phyloP scores from a whole-genome alignment of 1,140 invertebrate genomes.

The Drosophila setifemur region DNA sequence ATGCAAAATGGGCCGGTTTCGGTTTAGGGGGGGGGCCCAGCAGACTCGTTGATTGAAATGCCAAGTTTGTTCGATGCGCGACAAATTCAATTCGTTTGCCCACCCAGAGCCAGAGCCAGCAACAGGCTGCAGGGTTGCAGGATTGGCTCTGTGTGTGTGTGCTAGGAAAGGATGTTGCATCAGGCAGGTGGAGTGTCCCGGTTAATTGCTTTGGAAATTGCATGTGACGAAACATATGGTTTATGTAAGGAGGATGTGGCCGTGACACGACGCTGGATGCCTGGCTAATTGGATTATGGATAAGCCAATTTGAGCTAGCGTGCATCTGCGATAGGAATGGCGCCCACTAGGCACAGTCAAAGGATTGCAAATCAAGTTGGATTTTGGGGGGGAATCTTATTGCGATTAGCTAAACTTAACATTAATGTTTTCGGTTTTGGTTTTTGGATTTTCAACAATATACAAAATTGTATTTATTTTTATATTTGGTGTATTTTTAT shows the following conservation, averaged over 20 bases:
- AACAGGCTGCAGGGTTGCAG: constrained; percentile 49
- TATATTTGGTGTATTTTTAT: too few relatives aligned
- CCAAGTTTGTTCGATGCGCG: constrained; percentile 56
- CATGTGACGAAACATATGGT: constrained; percentile 57
- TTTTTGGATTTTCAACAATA: too few relatives aligned
- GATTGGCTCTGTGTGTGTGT: not conserved
- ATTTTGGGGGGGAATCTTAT: too few relatives aligned
- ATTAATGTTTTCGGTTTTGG: too few relatives aligned
- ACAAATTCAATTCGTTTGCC: constrained; percentile 46
- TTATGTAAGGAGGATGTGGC: constrained; percentile 48
- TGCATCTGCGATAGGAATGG: not conserved
- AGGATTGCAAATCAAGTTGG: too few relatives aligned
- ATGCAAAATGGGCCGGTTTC: not conserved
- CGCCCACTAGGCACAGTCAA: not conserved
- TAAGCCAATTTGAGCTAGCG: constrained; percentile 39
- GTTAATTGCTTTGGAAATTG: constrained; percentile 78
- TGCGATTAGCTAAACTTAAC: too few relatives aligned
- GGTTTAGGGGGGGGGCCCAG: too few relatives aligned
- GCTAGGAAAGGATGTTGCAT: constrained; percentile 42
- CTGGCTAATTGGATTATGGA: constrained; percentile 49
- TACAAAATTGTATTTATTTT: too few relatives aligned
- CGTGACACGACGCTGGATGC: constrained; percentile 25
- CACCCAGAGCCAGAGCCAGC: constrained; percentile 5
- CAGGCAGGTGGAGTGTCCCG: constrained; percentile 41
- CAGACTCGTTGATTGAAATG: constrained; percentile 61